Conservation (phyloP, 2,113 vertebrate species). For the Sapayoa aenigma region DNA sequence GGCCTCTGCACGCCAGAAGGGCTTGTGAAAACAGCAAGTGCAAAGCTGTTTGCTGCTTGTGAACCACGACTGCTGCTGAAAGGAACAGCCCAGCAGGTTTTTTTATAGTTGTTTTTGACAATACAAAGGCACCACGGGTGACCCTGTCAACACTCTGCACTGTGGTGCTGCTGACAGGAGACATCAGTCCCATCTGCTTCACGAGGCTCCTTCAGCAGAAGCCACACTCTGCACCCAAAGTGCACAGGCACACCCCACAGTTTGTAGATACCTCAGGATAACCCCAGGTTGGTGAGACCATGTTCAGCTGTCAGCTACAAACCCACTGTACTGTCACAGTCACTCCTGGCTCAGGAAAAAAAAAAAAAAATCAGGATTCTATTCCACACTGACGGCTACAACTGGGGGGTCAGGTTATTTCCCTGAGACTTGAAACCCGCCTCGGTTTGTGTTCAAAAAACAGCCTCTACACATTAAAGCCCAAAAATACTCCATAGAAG, state of each 20-base stretch:
- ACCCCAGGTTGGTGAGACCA: not conserved
- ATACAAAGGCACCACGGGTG: not conserved
- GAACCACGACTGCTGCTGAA: not conserved
- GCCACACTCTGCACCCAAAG: not conserved
- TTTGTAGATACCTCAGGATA: accelerated
- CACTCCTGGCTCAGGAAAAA: not conserved
- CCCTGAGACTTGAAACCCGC: not conserved
- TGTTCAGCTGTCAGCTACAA: not conserved
- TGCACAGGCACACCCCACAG: not conserved
- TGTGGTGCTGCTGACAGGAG: not conserved
- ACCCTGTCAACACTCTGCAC: not conserved
- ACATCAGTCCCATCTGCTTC: not conserved
- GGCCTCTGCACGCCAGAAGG: not conserved
- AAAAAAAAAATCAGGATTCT: not conserved
- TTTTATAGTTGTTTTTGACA: not conserved
- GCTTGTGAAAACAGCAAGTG: not conserved
- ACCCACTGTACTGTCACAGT: not conserved
- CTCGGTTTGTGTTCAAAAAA: not conserved
- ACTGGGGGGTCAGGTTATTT: not conserved
- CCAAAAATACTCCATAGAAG: not conserved
- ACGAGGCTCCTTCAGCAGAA: not conserved
- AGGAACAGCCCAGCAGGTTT: not conserved
- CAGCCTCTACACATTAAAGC: not conserved
- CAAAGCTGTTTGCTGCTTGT: not conserved
- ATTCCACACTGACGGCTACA: not conserved